Evolutionary conservation across 2,888 invertebrate species (phyloP).

Genomic region (Polyploca ridens): DNA sequence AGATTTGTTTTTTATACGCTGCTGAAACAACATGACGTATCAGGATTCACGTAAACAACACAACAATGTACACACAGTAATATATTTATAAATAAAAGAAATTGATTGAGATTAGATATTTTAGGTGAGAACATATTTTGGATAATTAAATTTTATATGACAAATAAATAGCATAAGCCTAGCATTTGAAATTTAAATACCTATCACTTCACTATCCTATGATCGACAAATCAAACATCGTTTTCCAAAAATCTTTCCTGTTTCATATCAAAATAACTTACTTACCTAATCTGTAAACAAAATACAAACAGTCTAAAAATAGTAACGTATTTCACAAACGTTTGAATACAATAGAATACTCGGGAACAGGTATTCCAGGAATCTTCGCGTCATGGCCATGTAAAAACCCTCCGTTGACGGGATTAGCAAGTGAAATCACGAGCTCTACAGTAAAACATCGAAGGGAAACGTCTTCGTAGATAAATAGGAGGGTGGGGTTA

Average conservation of each 20-base stretch:
- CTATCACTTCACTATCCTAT: too few species aligned
- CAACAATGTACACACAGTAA: too few species aligned
- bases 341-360: not conserved
- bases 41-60: not conserved
- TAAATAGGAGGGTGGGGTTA: constrained; percentile 32
- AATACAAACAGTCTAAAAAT: not conserved
- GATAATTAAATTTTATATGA: too few species aligned
- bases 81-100: too few species aligned
- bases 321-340: not conserved
- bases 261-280: too few species aligned
- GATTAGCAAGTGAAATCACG: constrained; percentile 27
- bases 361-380: not conserved
- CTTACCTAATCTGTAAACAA: too few species aligned
- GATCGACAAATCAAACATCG: too few species aligned
- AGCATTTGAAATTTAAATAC: too few species aligned
- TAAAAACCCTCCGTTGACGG: constrained; percentile 2
- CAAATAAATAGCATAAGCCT: too few species aligned
- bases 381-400: not conserved
- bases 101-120: too few species aligned
- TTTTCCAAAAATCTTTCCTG: too few species aligned
- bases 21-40: not conserved
- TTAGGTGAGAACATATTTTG: too few species aligned
- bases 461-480: constrained; percentile 18
- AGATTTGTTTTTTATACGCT: not conserved
- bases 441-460: constrained; percentile 17